Base-by-base conservation (phyloP, 2,113 vertebrate genomes). In the Seriola rivoliana region DNA sequence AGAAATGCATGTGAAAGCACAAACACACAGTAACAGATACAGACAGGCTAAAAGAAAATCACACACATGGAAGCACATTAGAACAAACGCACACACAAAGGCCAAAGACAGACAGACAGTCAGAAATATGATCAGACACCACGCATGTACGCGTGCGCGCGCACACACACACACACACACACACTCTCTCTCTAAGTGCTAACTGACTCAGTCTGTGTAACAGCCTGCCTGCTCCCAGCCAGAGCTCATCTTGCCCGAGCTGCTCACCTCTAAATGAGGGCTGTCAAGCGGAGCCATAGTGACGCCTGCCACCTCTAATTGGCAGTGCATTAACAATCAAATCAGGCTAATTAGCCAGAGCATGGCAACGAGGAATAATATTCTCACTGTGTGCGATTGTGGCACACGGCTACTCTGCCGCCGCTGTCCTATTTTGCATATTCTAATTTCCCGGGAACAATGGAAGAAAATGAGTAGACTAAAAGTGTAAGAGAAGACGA, bases 261-360 rank as follows among this genome's bases (percentile, higher is more conserved):
- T 66, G 86, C 87, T 91, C 91, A 91, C 90, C 88, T 91, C 87
- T 78, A 89, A 92, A 93, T 89, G 92, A 93, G 84, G 84, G 80
- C 92, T 93, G 91, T 92, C 93, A 93, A 87, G 90, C 73, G 50
- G 46, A 77, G 81, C 88, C 84, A 85, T 64, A 83, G 74, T 86
- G 86, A 91, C 44, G 86, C 81, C 92, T 82, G 96, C 95, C 95
- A 94, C 94, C 85, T 93, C 90, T 96, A 97, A 97, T 96, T 97
- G 96, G 95, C 95, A 96, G 93, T 92, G 96, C 96, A 95, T 96
- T 97, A 97, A 96, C 96, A 95, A 95, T 94, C 94, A 95, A 96
- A 97, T 97, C 96, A 96, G 95, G 92, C 95, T 96, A 96, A 97
- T 96, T 95, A 96, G 92, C 91, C 94, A 84, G 88, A 88, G 80